These are phyloP conservation scores for Penaeus monodon DNA, from an alignment of 2,888 invertebrate species.

Conservation along the genomic window DNA sequence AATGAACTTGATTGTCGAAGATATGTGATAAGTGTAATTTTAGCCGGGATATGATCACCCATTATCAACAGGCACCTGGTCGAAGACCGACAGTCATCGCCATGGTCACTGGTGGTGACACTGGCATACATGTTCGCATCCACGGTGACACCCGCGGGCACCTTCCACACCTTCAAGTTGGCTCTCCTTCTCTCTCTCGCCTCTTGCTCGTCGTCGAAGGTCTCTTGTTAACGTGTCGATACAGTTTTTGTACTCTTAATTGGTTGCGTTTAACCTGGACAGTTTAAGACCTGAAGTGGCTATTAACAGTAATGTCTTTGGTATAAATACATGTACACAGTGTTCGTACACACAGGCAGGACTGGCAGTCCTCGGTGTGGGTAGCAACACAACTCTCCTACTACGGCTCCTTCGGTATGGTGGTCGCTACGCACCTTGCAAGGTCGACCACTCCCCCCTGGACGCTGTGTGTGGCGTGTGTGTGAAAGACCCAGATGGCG, in stretches of 20 bases:
- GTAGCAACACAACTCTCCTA: constrained; percentile 48
- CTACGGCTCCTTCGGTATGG: constrained; percentile 43
- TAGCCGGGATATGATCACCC: neutral
- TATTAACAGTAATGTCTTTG: neutral
- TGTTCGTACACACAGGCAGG: constrained; percentile 31
- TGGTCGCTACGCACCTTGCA: constrained; percentile 38
- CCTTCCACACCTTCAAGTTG: constrained; percentile 71
- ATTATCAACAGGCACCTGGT: constrained; percentile 41
- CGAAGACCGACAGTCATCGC: constrained; percentile 55
- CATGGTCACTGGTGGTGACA: constrained; percentile 70
- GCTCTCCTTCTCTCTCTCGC: constrained; percentile 68
- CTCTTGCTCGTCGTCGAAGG: constrained; percentile 46
- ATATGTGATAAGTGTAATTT: neutral
- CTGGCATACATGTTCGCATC: constrained; percentile 70
- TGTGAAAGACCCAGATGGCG: constrained; percentile 12
- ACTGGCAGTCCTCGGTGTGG: constrained; percentile 56
- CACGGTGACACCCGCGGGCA: constrained; percentile 70
- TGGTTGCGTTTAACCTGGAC: too few relatives aligned
- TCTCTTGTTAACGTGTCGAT: neutral
- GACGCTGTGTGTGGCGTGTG: constrained; percentile 35
- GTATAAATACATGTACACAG: constrained; percentile 1
- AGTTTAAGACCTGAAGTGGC: too few relatives aligned
- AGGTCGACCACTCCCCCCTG: constrained; percentile 48
- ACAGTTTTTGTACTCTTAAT: too few relatives aligned
- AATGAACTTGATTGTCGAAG: neutral